A percentile compares a stretch with the other conserved stretches of the same genome.
phyloP scores from a whole-genome alignment of 2,113 vertebrate genomes.

The Chauna torquata region DNA sequence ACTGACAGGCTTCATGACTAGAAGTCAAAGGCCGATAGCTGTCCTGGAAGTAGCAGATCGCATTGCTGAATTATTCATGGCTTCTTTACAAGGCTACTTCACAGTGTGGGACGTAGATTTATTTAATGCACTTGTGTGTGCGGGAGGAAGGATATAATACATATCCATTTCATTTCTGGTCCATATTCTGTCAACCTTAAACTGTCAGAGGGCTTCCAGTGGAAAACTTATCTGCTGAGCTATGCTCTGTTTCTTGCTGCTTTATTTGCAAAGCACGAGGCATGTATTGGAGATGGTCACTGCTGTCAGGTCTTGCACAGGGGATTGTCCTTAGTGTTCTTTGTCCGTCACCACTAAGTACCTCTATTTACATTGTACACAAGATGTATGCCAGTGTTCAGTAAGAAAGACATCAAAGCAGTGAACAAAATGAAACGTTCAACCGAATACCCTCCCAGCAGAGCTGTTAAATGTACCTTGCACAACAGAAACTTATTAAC shows the following conservation, averaged over 20 bases:
- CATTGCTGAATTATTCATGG: slow-evolving; percentile 49
- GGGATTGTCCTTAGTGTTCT: background rate
- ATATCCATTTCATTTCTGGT: background rate
- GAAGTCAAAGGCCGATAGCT: slow-evolving; percentile 30
- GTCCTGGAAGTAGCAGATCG: slow-evolving; percentile 10
- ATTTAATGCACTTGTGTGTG: background rate
- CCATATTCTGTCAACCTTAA: background rate
- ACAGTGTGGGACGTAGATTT: background rate
- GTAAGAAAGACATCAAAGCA: background rate
- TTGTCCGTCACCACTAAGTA: background rate
- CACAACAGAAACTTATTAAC: slow-evolving; percentile 31
- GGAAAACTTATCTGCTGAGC: background rate
- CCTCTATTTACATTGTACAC: background rate
- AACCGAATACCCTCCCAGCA: background rate
- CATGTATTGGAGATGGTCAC: accelerated
- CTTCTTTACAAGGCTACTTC: background rate
- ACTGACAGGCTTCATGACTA: slow-evolving; percentile 35
- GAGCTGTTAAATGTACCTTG: background rate
- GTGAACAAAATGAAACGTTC: background rate
- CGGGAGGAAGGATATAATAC: background rate
- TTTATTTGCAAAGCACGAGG: background rate
- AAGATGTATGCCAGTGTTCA: accelerated
- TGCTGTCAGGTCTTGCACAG: background rate
- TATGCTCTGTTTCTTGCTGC: accelerated
- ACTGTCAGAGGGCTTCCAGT: background rate